Conservation (phyloP, 2,888 invertebrate genomes). For the Drosophila mimica region DNA sequence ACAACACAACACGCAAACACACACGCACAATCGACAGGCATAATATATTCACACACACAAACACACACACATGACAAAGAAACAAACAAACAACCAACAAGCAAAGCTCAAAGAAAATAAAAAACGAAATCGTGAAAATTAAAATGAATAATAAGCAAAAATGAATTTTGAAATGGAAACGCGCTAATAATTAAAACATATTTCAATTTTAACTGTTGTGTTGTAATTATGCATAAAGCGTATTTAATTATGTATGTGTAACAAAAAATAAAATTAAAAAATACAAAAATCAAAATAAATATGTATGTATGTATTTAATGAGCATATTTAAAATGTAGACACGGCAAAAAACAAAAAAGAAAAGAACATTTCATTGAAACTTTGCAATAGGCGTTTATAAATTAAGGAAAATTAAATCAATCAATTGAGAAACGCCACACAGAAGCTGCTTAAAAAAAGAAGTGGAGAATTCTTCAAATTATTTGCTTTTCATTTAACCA, state of each 20-base stretch:
- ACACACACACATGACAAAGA: slow-evolving; percentile 11
- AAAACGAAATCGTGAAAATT: slow-evolving; percentile 33
- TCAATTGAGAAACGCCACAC: slow-evolving; percentile 60
- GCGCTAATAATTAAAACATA: slow-evolving; percentile 64
- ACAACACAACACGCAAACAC: slow-evolving; percentile 41
- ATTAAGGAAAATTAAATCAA: slow-evolving; percentile 44
- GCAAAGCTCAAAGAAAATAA: slow-evolving; percentile 71
- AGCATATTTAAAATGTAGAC: slow-evolving; percentile 66
- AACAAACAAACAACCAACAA: slow-evolving; percentile 41
- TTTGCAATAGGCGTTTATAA: slow-evolving; percentile 56
- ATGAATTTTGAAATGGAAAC: slow-evolving; percentile 52
- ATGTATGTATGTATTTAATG: slow-evolving; percentile 63
- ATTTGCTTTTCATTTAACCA: slow-evolving; percentile 58
- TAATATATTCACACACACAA: slow-evolving; percentile 24
- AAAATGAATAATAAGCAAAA: slow-evolving; percentile 35
- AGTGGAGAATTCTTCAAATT: slow-evolving; percentile 32
- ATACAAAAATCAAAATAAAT: slow-evolving; percentile 34
- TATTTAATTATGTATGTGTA: slow-evolving; percentile 79
- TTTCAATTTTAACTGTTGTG: slow-evolving; percentile 80
- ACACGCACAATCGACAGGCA: slow-evolving; percentile 35
- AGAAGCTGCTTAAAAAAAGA: slow-evolving; percentile 59
- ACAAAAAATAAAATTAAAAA: slow-evolving; percentile 49
- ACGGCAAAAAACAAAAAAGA: slow-evolving; percentile 50
- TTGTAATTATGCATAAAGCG: slow-evolving; percentile 79
- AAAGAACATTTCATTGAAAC: slow-evolving; percentile 50